Base-by-base conservation (phyloP, 1,140 invertebrate species). In the Frieseomelitta varia region DNA sequence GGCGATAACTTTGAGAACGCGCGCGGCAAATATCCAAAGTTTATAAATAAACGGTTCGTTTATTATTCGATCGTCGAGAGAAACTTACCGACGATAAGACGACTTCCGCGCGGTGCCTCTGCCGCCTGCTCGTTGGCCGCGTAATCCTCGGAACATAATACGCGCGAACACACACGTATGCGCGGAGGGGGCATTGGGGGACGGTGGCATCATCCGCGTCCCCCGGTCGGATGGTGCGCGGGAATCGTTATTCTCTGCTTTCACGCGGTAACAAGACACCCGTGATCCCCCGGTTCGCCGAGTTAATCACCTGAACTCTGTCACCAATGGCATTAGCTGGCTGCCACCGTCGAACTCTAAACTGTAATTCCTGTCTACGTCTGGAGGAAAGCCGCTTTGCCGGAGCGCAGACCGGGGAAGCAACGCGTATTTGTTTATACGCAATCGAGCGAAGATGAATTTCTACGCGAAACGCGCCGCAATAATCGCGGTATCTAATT, bases 221-320 rank as follows among this genome's bases (percentile, higher is more conserved):
- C 63, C 79, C 11, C 76, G 67, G 69, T 80, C 63, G 61, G 69
- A 75, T 27, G 58, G 47, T 74, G n/a, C 34, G 11, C 51, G 47
- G 56, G 19, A 63, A 65, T 76, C 69, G 53, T 85, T 81, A 81
- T 75, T 85, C 71, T 85, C 71, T 58, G 63, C 47, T 65, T 85
- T 74, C 69, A 51, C 71, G 84, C 71, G 53, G 79, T 85, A 85
- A 81, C 69, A 72, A 81, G 79, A 81, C 63, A 85, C 78, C 51
- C 39, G 39, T 75, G 78, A 85, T 85, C 82, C 77, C 39, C 51
- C 58, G 79, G 58, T 63, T 65, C 68, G 34, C 47, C 17, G 77
- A 85, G 78, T 81, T 75, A 81, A 85, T 85, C 71, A 74, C 79
- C 61, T 68, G 78, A 74, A 68, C 79, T 85, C 39, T 75, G 79